Evolutionary conservation across 1,140 invertebrate genomes (phyloP).

Genomic region (Papilio glaucus): DNA sequence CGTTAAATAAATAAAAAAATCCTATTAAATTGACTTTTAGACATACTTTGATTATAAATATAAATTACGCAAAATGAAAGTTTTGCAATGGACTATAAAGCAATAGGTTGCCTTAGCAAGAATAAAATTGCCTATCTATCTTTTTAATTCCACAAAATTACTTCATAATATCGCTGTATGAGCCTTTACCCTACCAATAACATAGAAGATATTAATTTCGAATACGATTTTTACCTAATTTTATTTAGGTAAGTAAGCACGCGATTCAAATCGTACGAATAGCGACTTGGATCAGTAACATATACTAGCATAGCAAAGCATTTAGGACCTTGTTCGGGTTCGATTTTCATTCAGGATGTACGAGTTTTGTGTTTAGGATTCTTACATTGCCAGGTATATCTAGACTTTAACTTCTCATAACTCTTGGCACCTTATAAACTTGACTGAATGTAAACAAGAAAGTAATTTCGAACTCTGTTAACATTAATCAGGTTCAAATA

Average conservation of each 20-base stretch:
- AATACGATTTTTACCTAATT: conserved; percentile 5
- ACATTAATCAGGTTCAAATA: too few species aligned
- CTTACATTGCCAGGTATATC: too few species aligned
- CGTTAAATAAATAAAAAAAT: background rate
- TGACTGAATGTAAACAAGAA: too few species aligned
- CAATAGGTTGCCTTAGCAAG: background rate
- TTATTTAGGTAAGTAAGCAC: conserved; percentile 1
- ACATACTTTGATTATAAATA: too few species aligned
- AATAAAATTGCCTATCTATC: background rate
- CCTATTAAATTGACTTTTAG: background rate
- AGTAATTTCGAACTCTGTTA: too few species aligned
- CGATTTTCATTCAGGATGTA: too few species aligned
- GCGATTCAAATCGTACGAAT: background rate
- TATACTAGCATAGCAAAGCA: too few species aligned
- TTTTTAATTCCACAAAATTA: conserved; percentile 21
- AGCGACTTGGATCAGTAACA: too few species aligned
- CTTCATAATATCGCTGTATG: background rate
- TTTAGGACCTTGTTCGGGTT: background rate
- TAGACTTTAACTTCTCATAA: too few species aligned
- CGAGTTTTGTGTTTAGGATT: too few species aligned
- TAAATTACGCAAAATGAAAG: background rate
- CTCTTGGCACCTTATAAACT: too few species aligned
- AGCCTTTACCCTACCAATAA: background rate
- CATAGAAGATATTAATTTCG: conserved; percentile 20
- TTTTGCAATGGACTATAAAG: background rate